phyloP scores from a whole-genome alignment of 2,113 vertebrate species.

The Struthidea cinerea region DNA sequence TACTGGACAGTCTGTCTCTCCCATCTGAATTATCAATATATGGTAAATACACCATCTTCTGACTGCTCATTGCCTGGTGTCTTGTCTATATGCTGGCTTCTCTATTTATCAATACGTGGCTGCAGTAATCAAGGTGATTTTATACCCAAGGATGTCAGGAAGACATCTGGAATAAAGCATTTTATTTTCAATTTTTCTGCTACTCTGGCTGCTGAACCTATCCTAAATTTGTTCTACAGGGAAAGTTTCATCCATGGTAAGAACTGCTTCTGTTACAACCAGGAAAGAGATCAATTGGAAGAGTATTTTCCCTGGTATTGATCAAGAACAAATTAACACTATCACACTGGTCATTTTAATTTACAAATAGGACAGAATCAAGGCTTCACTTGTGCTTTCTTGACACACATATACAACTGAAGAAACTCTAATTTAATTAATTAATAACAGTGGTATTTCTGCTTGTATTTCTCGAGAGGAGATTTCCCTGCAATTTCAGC shows the following conservation, averaged over 20 bases:
- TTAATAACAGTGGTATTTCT: not conserved
- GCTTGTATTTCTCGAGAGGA: not conserved
- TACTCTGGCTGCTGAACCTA: not conserved
- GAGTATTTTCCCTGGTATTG: not conserved
- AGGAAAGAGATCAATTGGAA: not conserved
- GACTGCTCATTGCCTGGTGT: not conserved
- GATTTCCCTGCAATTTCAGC: not conserved
- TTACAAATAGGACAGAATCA: not conserved
- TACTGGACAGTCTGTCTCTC: not conserved
- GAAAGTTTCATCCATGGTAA: not conserved
- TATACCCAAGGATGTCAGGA: not conserved
- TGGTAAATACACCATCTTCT: not conserved
- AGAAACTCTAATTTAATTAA: not conserved
- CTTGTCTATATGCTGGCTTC: not conserved
- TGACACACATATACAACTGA: not conserved
- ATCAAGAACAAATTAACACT: not conserved
- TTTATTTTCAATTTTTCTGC: not conserved
- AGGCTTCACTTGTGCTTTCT: not conserved
- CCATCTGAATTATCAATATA: not conserved
- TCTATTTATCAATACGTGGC: not conserved
- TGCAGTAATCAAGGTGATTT: not conserved
- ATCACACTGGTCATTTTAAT: not conserved
- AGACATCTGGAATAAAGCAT: not conserved
- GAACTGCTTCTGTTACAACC: not conserved
- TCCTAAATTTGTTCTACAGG: not conserved